Base-by-base conservation (phyloP, 2,113 vertebrate species). In the Synchiropus splendidus region DNA sequence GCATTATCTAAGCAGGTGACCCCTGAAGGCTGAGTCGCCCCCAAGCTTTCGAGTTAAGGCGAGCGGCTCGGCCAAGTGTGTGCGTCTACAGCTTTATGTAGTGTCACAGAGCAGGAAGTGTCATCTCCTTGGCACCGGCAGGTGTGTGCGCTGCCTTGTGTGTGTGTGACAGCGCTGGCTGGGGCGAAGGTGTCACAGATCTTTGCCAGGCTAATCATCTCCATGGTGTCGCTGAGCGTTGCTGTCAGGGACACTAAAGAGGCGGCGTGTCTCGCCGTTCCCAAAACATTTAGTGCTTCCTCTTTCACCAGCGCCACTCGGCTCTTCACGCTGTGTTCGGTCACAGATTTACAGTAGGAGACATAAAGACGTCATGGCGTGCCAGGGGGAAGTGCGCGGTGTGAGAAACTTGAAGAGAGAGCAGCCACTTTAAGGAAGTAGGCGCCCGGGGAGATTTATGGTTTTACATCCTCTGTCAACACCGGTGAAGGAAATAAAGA, bases 1-100 rank as follows among this genome's bases (percentile, higher is more conserved):
- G 90, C 90, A 97, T 89, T 90, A 96, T 98, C 95, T 73, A 92
- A 93, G 90, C 92, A 96, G 92, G 92, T 94, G 91, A 98, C 92
- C 92, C 93, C 94, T 96, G 89, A 98, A 97, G 92, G 92, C 92
- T 92, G 86, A 85, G 82, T 88, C 86, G 87, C 88, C 89, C 83
- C 38, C 81, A 86, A 89, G 89, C 71, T 70, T 48, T 58, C 14
- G 85, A 85, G 78, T 83, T 70, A 83, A 89, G 86, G 88, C 87
- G 77, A 69, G 67, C 78, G 75, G 74, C 74, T 62, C 54, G 71
- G 81, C 74, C 77, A 82, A 77, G 42, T 30, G 65, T 43, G 57
- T 60, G 40, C 51, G 45, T 54, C 40, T 48, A 48, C 15, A 27
- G 64, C 31, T 2, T 54, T 62, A 62, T 76, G 68, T 74, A 54